Percentiles rank a stretch among this genome's conserved stretches.
phyloP scores from a whole-genome alignment of 2,888 invertebrate species.

The Hofmannophila pseudospretella region DNA sequence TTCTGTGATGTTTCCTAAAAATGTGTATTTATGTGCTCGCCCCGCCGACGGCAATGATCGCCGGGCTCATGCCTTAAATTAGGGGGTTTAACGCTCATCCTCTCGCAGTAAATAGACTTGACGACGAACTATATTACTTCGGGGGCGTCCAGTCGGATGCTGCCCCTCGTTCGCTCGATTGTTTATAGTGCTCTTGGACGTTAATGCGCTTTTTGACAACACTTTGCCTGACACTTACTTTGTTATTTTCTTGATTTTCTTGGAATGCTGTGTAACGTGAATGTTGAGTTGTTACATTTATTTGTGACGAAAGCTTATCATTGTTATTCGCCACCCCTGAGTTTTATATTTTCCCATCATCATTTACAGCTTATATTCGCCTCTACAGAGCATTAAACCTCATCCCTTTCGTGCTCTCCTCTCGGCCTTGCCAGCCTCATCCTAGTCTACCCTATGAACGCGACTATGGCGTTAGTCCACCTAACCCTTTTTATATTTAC shows the following conservation, averaged over 20 bases:
- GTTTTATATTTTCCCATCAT: too few species aligned
- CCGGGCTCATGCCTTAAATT: constrained; percentile 70
- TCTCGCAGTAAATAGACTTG: constrained; percentile 64
- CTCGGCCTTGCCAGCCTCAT: too few species aligned
- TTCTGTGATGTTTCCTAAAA: constrained; percentile 57
- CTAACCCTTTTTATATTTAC: too few species aligned
- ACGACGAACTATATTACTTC: constrained; percentile 57
- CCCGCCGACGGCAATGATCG: constrained; percentile 69
- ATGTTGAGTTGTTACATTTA: too few species aligned
- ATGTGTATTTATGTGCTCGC: constrained; percentile 69
- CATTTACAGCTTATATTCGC: too few species aligned
- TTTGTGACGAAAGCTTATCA: too few species aligned
- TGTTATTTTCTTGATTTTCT: constrained; percentile 3
- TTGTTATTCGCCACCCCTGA: too few species aligned
- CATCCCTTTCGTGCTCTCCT: too few species aligned
- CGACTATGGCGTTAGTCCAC: too few species aligned
- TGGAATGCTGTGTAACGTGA: too few species aligned
- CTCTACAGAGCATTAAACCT: too few species aligned
- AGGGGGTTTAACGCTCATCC: constrained; percentile 71
- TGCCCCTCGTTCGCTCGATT: constrained; percentile 34
- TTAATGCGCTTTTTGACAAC: constrained; percentile 33
- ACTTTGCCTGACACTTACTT: constrained; percentile 13
- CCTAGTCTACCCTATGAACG: too few species aligned
- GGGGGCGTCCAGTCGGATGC: constrained; percentile 39
- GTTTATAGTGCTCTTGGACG: constrained; percentile 47